These are phyloP conservation scores for Drosophila austrosaltans DNA, from an alignment of 2,888 invertebrate species.

Conservation along the genomic window DNA sequence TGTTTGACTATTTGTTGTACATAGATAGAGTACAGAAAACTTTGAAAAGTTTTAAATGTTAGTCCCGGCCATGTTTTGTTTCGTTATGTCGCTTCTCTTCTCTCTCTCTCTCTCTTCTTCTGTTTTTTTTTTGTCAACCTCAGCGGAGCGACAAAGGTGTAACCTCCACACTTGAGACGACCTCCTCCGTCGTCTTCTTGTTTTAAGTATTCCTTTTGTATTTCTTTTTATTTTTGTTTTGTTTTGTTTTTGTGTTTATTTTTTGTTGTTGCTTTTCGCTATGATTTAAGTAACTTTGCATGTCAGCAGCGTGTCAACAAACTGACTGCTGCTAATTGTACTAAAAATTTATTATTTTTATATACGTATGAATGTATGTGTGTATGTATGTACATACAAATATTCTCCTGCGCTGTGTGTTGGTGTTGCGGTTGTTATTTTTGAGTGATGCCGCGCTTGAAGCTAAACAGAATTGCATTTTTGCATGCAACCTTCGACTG, in stretches of 20 bases:
- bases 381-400: too few species aligned
- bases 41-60: background rate
- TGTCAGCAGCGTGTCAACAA: slow-evolving; percentile 70
- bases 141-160: slow-evolving; percentile 1
- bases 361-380: background rate
- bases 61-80: background rate
- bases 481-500: slow-evolving; percentile 77
- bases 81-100: background rate
- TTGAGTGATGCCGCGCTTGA: slow-evolving; percentile 42
- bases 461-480: slow-evolving; percentile 68
- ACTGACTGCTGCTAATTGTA: slow-evolving; percentile 69
- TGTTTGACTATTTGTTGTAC: too few species aligned
- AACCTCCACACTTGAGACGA: slow-evolving; percentile 24
- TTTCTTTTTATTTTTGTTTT: background rate
- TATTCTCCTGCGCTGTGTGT: background rate
- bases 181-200: slow-evolving; percentile 38
- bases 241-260: background rate
- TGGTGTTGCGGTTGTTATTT: slow-evolving; percentile 34
- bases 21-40: background rate
- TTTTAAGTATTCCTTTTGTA: slow-evolving; percentile 51
- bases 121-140: slow-evolving; percentile 2
- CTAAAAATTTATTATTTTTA: slow-evolving; percentile 67
- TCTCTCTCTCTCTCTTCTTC: background rate
- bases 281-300: slow-evolving; percentile 72
- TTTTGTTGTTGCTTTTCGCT: slow-evolving; percentile 14